Evolutionary conservation across 2,888 invertebrate species (phyloP).

Genomic region (Atrina japonica): DNA sequence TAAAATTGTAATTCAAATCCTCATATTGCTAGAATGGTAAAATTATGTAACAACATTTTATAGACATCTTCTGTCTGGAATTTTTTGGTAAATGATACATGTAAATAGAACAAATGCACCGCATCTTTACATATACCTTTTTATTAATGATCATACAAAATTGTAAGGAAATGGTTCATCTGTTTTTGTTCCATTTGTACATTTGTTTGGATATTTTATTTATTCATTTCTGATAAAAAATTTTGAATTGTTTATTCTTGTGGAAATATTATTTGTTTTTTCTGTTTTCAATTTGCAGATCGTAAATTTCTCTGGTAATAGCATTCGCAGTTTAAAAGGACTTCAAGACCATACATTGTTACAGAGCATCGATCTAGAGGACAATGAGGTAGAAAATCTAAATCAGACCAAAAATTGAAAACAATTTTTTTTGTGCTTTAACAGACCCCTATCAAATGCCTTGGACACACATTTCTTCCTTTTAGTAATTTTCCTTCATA

Average conservation of each 20-base stretch:
- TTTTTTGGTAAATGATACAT: too few relatives aligned
- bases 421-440: background rate
- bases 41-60: too few relatives aligned
- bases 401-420: background rate
- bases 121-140: too few relatives aligned
- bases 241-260: conserved; percentile 2
- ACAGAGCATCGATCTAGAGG: conserved; percentile 76
- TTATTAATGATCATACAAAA: too few relatives aligned
- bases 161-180: too few relatives aligned
- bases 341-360: conserved; percentile 75
- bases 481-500: background rate
- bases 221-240: too few relatives aligned
- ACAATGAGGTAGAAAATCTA: conserved; percentile 74
- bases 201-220: background rate
- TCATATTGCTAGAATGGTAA: too few relatives aligned
- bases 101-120: too few relatives aligned
- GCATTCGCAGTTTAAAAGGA: conserved; percentile 76
- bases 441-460: background rate
- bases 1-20: too few relatives aligned
- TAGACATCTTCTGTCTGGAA: too few relatives aligned
- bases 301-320: conserved; percentile 77
- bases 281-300: conserved; percentile 54
- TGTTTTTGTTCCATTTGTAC: conserved; percentile 5
- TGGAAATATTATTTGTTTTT: background rate
- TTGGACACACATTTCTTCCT: background rate